Evolutionary conservation across 2,797 vertebrate species (phyloP).

Genomic region (Graptemys geographica): DNA sequence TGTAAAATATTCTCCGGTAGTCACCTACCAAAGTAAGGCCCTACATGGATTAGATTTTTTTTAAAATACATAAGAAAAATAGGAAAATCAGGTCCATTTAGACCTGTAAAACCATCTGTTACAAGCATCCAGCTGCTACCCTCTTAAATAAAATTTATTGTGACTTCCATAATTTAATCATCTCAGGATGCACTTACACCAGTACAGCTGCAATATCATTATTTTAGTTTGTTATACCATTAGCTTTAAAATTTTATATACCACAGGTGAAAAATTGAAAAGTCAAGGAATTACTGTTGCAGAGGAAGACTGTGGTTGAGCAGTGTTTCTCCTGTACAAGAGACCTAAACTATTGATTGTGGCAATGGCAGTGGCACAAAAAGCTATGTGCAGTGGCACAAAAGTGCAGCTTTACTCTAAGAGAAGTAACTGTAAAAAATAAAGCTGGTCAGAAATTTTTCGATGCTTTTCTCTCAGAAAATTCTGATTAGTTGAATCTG

Average conservation of each 20-base stretch:
- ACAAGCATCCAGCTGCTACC: conserved; percentile 7
- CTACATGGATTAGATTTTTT: neutral
- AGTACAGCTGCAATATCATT: conserved; percentile 30
- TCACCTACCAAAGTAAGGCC: neutral
- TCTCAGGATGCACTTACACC: conserved; percentile 30
- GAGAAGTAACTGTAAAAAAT: neutral
- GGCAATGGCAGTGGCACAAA: neutral
- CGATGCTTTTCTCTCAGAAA: neutral
- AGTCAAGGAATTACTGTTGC: conserved; percentile 18
- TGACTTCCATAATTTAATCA: conserved; percentile 38
- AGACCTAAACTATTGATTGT: neutral
- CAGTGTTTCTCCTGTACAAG: neutral
- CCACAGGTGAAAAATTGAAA: conserved; percentile 47
- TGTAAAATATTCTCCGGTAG: neutral
- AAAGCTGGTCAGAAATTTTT: neutral
- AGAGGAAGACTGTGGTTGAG: neutral
- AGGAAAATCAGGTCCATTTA: conserved; percentile 7
- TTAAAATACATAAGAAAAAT: neutral
- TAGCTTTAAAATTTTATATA: conserved; percentile 47
- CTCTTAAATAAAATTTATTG: neutral
- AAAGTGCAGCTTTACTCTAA: neutral
- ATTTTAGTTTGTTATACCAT: conserved; percentile 43
- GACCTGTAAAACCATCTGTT: neutral
- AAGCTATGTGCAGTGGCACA: accelerated
- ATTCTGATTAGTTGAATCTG: neutral